Base-by-base conservation (phyloP, 2,113 vertebrate genomes). In the Rhizomys pruinosus region DNA sequence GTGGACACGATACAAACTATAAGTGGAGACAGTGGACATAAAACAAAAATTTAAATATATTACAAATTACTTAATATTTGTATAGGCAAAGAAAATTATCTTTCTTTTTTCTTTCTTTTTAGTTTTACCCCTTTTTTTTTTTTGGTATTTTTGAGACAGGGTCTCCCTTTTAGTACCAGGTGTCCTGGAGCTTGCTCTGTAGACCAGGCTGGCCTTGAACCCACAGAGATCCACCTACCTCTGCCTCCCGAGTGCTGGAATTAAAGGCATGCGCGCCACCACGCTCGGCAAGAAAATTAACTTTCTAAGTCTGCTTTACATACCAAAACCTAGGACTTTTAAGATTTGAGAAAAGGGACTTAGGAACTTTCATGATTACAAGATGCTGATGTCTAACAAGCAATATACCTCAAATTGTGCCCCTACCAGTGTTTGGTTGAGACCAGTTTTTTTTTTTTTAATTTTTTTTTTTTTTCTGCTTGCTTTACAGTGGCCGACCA, bases 41-140 rank as follows among this genome's bases (percentile, higher is more conserved):
- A 76, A 89, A 32, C 57, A 87, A 78, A 27, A 77, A 66, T 66
- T 76, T 61, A 42, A 57, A 12, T 39, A 8, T n/a, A 55, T 68
- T 79, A 76, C 52, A 84, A 64, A 59, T 64, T 89, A 64, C 29
- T 86, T 82, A 68, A 61, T 86, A 79, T 77, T 95, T 93, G 92
- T 57, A 69, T 2, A 74, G 69, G n/a, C 47, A 81, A 77, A 64
- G 29, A 63, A 94, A 34, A 52, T n/a, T n/a, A 2, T 47, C 16
- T 69, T 22, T n/a, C n/a, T n/a, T n/a, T n/a, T n/a, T n/a, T n/a
- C n/a, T n/a, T n/a, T n/a, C n/a, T n/a, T n/a, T n/a, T n/a, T n/a
- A n/a, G n/a, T n/a, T n/a, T n/a, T n/a, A n/a, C n/a, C n/a, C n/a
- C n/a, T n/a, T n/a, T n/a, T n/a, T n/a, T n/a, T n/a, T n/a, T n/a